These are phyloP conservation scores for Palythoa grandis DNA, from an alignment of 92 coral and sea anemone species.

Conservation along the genomic window DNA sequence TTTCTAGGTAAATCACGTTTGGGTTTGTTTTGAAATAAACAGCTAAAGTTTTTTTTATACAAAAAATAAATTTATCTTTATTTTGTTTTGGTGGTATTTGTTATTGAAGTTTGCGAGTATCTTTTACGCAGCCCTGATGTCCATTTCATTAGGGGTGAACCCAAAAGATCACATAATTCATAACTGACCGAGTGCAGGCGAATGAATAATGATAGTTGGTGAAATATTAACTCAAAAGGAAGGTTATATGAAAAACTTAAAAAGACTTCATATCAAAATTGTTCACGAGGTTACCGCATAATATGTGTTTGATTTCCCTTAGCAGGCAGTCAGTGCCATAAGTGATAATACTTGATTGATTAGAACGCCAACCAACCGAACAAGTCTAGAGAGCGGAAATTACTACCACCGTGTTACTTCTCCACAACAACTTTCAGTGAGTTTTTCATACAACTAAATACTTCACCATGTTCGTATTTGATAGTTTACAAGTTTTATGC, in stretches of 20 bases:
- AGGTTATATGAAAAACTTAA: neutral
- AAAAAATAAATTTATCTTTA: neutral
- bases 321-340: neutral
- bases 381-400: constrained; percentile 21
- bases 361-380: constrained; percentile 10
- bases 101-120: constrained; percentile 8
- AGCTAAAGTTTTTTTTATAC: neutral
- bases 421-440: constrained; percentile 5
- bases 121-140: constrained; percentile 6
- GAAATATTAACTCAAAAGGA: constrained; percentile 9
- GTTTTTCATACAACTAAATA: neutral
- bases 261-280: constrained; percentile 1
- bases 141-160: constrained; percentile 26
- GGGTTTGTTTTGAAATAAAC: neutral
- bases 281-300: neutral
- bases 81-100: neutral
- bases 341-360: neutral
- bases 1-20: neutral
- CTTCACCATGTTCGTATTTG: neutral
- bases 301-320: neutral
- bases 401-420: neutral
- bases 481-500: neutral
- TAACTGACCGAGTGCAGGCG: constrained; percentile 1
- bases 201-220: neutral
- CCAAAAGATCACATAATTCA: constrained; percentile 31